Evolutionary conservation across 2,888 invertebrate genomes (phyloP), one percentile per base, ranked within the genome.

Genomic region (Epinotia demarniana): DNA sequence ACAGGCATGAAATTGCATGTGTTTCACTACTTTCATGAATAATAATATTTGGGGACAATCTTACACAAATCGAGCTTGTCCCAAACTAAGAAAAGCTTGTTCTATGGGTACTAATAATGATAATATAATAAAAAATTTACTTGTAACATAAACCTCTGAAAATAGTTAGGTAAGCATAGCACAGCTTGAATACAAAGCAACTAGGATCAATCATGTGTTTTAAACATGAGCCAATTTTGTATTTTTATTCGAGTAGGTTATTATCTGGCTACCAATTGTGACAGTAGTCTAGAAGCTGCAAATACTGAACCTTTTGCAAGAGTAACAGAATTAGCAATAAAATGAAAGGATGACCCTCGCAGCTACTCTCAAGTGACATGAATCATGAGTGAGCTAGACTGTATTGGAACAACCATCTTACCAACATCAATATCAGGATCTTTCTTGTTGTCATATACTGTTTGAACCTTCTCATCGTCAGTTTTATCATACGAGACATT

Each of bases 401-500:
- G 16, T 49, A 16, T 0, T 5, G 16, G 13, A 4, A 49, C 49
- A 69, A 81, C 80, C 79, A 78, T 81, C 82, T 16, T 70, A 73
- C 78, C 49, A 46, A 58, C 55, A 18, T 75, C 70, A 66, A 66
- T 39, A 73, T 77, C 63, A 12, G 58, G 77, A 73, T 55, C 77
- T 67, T 68, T 69, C 18, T 18, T 33, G 23, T 49, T 49, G 43
- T 58, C 46, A 6, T 64, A 33, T 27, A 73, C 55, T 58, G 78
- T 72, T 64, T 61, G 39, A 57, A 61, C 55, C 78, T 77, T 77
- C 62, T 90, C 89, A 72, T 86, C 85, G 27, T 90, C 90, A 64
- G 87, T 86, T 76, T 81, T 85, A 11, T 81, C 82, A 78, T 89
- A 93, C 0, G 89, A 86, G 39, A 80, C 79, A 81, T 94, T 93